Base-by-base conservation (phyloP, 1,140 invertebrate species). In the Armadillidium nasatum region DNA sequence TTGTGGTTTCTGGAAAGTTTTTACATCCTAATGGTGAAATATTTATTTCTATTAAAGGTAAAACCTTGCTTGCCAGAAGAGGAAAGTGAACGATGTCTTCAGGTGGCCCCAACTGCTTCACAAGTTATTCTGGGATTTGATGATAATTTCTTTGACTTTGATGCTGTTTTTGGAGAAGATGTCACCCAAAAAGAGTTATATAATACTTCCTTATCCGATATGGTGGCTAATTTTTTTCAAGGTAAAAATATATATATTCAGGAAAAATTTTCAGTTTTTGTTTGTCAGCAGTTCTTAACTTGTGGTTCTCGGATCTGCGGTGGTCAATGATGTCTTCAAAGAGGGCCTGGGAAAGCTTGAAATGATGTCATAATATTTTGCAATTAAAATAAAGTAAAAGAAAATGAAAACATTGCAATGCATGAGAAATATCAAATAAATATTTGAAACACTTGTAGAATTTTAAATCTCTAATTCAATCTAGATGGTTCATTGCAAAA, bases 111-210 rank as follows among this genome's bases (percentile, higher is more conserved):
- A 6, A 71, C 79, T 33, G 73, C 79, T 3, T 80, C 79, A 22
- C 79, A 80, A 46, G 44, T 80, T 45, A 78, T 80, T 44, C 69
- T 80, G n/a, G 79, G 79, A 13, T 60, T 60, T 60, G 76, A 80
- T 72, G 79, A 80, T 74, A 73, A 80, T 66, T 80, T 80, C 73
- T 76, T 71, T 75, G 79, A 80, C 44, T 78, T 80, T 60, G 79
- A 80, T 78, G 79, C 79, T 21, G 79, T 80, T 10, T 80, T 80
- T 72, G 77, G 79, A 11, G 74, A 75, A 15, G 77, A 74, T 69
- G 76, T 78, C 15, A 44, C 76, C 13, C 79, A 80, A 68, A 80
- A 80, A 60, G 79, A 80, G 22, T 68, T 80, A 0, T 80, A 80
- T 54, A 19, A 44, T 13, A 50, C 79, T 0, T 80, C 74, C 60